Conservation (phyloP, 1,140 invertebrate genomes). For the Thaumetopoea pityocampa region DNA sequence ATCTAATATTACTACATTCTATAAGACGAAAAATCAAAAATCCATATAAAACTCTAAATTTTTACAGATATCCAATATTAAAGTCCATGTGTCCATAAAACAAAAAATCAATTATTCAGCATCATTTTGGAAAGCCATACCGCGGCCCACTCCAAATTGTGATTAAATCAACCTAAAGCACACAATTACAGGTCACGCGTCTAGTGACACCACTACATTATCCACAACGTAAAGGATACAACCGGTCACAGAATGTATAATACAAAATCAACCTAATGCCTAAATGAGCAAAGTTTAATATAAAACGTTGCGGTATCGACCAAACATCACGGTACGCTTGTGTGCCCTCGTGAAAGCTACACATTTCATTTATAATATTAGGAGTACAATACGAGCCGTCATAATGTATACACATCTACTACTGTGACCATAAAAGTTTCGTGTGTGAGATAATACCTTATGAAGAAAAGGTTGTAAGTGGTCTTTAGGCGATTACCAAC, state of each 20-base stretch:
- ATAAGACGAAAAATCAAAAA: constrained; percentile 10
- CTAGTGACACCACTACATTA: constrained; percentile 51
- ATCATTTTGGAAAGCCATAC: constrained; percentile 65
- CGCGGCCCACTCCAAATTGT: constrained; percentile 70
- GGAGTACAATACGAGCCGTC: constrained; percentile 65
- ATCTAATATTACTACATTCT: too few relatives aligned
- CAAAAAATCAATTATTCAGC: constrained; percentile 60
- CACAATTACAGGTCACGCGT: constrained; percentile 73
- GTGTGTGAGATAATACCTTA: constrained; percentile 40
- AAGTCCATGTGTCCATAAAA: constrained; percentile 21
- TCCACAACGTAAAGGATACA: constrained; percentile 33
- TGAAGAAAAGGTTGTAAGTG: constrained; percentile 25
- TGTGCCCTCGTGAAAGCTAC: constrained; percentile 71
- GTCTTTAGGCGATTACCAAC: constrained; percentile 16
- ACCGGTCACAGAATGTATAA: constrained; percentile 12
- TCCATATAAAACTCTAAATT: constrained; percentile 14
- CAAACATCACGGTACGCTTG: constrained; percentile 51
- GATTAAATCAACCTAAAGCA: constrained; percentile 74
- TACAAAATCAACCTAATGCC: constrained; percentile 18
- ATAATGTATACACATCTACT: constrained; percentile 67
- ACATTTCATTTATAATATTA: constrained; percentile 72
- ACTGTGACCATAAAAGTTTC: constrained; percentile 49
- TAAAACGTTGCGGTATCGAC: constrained; percentile 17
- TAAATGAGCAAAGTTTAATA: constrained; percentile 11
- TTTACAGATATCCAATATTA: too few relatives aligned